Evolutionary conservation across 2,888 invertebrate species (phyloP).

Genomic region (Tryphoninae sp.): DNA sequence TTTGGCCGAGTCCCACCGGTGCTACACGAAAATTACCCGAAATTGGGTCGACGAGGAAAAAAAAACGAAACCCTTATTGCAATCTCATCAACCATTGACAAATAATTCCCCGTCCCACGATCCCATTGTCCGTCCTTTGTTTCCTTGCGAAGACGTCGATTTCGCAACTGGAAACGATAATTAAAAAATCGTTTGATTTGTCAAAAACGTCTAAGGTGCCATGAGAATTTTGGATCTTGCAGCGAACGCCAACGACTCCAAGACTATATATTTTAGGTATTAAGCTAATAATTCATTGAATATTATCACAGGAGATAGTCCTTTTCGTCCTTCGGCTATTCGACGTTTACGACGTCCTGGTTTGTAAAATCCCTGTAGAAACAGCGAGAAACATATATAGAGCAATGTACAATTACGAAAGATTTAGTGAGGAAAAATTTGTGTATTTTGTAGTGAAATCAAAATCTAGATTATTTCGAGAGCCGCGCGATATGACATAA

Average conservation of each 20-base stretch:
- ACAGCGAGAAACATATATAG: background rate
- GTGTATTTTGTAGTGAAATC: conserved; percentile 50
- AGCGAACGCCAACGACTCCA: conserved; percentile 27
- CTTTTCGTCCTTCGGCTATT: background rate
- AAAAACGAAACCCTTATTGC: background rate
- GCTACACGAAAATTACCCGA: conserved; percentile 1
- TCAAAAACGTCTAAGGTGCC: conserved; percentile 21
- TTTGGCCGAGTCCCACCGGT: conserved; percentile 18
- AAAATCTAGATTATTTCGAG: conserved; percentile 41
- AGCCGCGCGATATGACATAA: conserved; percentile 30
- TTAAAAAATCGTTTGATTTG: background rate
- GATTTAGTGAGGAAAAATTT: background rate
- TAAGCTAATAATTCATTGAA: conserved; percentile 4
- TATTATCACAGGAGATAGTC: background rate
- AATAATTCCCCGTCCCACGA: no score
- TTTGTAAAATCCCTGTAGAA: background rate
- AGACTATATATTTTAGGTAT: conserved; percentile 25
- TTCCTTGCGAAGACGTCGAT: no score
- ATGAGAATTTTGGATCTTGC: conserved; percentile 36
- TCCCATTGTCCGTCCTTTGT: no score
- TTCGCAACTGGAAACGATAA: no score
- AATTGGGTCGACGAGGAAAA: background rate
- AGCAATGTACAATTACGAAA: conserved; percentile 5
- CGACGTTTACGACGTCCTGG: background rate
- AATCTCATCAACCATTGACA: no score